phyloP scores from a whole-genome alignment of 2,888 invertebrate species.

The Lordiphosa fenestrarum region DNA sequence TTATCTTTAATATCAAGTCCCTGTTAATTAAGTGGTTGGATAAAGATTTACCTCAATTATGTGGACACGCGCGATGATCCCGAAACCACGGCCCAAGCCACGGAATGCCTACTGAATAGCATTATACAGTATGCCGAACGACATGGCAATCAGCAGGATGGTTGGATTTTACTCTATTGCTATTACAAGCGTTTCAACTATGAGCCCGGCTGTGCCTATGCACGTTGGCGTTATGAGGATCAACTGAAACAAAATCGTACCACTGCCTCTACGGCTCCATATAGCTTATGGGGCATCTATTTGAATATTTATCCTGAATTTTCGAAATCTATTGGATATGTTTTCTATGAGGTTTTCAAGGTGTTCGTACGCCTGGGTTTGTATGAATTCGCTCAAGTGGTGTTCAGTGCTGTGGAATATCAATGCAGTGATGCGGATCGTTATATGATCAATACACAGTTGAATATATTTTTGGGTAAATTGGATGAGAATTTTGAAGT shows the following conservation, averaged over 20 bases:
- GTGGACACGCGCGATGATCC: conserved; percentile 45
- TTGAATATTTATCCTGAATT: conserved; percentile 31
- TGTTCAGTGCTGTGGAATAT: conserved; percentile 47
- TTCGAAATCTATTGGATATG: neutral
- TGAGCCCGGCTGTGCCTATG: conserved; percentile 58
- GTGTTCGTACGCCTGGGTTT: conserved; percentile 59
- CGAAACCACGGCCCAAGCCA: conserved; percentile 33
- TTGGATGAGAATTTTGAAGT: conserved; percentile 27
- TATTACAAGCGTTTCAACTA: conserved; percentile 60
- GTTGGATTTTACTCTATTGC: conserved; percentile 68
- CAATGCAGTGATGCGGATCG: conserved; percentile 45
- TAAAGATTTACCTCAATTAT: conserved; percentile 58
- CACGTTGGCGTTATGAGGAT: conserved; percentile 66
- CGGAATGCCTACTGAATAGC: conserved; percentile 51
- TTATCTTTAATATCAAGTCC: too few species aligned
- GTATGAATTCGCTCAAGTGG: conserved; percentile 61
- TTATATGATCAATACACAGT: conserved; percentile 57
- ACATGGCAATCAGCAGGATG: conserved; percentile 32
- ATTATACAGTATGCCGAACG: conserved; percentile 32
- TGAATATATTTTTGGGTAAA: conserved; percentile 44
- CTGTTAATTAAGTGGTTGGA: conserved; percentile 26
- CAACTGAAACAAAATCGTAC: neutral
- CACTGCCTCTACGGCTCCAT: conserved; percentile 30
- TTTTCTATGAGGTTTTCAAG: conserved; percentile 42
- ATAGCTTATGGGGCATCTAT: conserved; percentile 54